Conservation (phyloP, 2,797 vertebrate genomes). For the Thaleichthys pacificus region DNA sequence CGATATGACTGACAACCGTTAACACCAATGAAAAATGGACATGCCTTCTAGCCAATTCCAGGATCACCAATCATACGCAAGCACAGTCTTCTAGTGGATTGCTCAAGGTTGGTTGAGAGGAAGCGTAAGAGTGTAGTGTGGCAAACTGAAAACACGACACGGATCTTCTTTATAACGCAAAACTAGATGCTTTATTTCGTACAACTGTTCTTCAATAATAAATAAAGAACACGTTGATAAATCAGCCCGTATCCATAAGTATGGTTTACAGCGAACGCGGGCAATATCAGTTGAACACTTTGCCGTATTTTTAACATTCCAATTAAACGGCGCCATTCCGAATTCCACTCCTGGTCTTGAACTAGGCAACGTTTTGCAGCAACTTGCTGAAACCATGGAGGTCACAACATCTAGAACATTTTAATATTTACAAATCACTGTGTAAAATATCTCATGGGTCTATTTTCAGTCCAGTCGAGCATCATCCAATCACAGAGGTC, state of each 20-base stretch:
- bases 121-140: constrained; percentile 39
- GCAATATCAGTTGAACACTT: background rate
- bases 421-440: background rate
- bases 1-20: constrained; percentile 19
- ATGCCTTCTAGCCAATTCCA: background rate
- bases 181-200: constrained; percentile 23
- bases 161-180: background rate
- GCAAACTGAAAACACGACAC: constrained; percentile 28
- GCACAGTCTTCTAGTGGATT: constrained; percentile 48
- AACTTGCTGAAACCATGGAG: constrained; percentile 49
- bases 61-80: constrained; percentile 52
- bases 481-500: background rate
- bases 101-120: constrained; percentile 69
- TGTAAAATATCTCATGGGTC: background rate
- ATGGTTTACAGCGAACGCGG: background rate
- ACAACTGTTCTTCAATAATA: background rate
- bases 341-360: constrained; percentile 57
- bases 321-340: constrained; percentile 39
- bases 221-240: background rate
- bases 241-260: background rate
- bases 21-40: constrained; percentile 53
- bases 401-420: constrained; percentile 27
- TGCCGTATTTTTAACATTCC: background rate
- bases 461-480: background rate
- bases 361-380: constrained; percentile 57